Base-by-base conservation (phyloP, 2,888 invertebrate species). In the Bombylius major region DNA sequence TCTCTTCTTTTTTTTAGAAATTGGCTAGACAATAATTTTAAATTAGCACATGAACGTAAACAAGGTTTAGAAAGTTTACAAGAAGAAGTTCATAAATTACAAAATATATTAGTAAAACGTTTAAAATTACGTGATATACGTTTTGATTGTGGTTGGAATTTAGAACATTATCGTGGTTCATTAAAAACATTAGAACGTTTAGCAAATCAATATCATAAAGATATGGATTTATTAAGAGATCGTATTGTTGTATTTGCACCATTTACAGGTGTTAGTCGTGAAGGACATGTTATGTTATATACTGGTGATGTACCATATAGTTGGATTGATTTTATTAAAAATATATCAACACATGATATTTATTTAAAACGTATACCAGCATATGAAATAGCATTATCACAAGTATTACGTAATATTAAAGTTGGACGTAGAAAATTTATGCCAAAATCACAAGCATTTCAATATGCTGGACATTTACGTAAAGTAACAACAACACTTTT, bases 271-370 rank as follows among this genome's bases (percentile, higher is more conserved):
- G 87, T 96, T 7, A 91, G 88, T 69, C 77, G 94, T 51, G 89
- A 93, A 66, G 95, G 96, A 0, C 86, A 91, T 65, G 84, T 96
- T 9, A 87, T 89, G 77, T 79, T 96, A 1, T 93, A 88, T 68
- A 93, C 90, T 62, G 93, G 91, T 45, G 95, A 96, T 79, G 95
- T 96, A 45, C 78, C 93, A 58, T 85, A 89, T 67, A 92, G 91
- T 75, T 96, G 96, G 96, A 77, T 94, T 57, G 91, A 91, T 75
- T 79, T 90, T 55, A 85, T 93, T 56, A 89, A 87, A 74, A 89
- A 89, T 75, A 83, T 91, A 53, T 78, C 77, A 54, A 82, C 82
- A 64, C 83, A 89, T 67, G 91, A 92, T 69, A 76, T 77, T 55
- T 82, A 86, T 45, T 75, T 92, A 50, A 71, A 78, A 55, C 79